Percentiles rank a stretch among this genome's conserved stretches.
Evolutionary conservation across 2,888 invertebrate genomes (phyloP).

Genomic region (Conus canariensis): DNA sequence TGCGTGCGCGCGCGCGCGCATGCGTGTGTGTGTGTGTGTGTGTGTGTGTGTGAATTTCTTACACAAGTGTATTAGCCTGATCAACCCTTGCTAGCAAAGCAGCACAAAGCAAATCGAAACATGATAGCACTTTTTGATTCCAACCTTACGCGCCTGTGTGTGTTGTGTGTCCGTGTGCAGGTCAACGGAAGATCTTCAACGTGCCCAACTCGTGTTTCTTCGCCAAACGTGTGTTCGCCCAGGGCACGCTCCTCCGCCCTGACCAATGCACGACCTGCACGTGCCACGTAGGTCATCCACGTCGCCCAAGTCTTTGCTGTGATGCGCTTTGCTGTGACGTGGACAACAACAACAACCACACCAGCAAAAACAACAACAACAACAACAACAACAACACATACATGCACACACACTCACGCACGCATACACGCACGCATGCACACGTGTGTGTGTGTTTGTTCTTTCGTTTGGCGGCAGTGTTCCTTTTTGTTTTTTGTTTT

Average conservation of each 20-base stretch:
- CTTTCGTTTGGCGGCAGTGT: not conserved
- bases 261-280: conserved; percentile 44
- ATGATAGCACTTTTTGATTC: no score
- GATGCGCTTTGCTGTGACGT: no score
- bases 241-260: conserved; percentile 24
- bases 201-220: conserved; percentile 39
- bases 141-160: no score
- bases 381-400: no score
- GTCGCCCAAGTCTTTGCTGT: not conserved
- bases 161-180: conserved; percentile 8
- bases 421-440: no score
- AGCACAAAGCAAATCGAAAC: no score
- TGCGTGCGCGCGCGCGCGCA: not conserved
- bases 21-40: not conserved
- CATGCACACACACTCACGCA: no score
- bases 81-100: no score
- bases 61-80: not conserved
- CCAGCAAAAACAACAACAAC: no score
- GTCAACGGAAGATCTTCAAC: conserved; percentile 43
- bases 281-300: conserved; percentile 29
- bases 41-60: not conserved
- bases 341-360: no score
- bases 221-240: conserved; percentile 38
- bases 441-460: not conserved
- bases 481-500: no score